Conservation (phyloP, 2,797 vertebrate species). For the Leptodactylus fallax region DNA sequence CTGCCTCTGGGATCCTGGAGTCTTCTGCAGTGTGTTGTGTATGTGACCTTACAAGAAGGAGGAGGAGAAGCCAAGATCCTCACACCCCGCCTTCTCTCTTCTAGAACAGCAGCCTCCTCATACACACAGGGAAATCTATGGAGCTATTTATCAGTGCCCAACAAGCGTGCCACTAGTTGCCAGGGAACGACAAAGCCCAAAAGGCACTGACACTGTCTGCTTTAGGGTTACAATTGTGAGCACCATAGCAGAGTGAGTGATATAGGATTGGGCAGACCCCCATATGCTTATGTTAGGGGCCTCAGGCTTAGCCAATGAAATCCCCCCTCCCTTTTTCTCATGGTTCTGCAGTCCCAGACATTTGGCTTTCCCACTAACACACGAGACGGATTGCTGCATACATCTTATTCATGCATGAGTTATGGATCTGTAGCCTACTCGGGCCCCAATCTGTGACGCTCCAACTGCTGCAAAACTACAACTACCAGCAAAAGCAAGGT, state of each 20-base stretch:
- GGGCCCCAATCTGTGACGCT: not conserved
- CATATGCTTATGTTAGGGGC: no score
- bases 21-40: not conserved
- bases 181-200: not conserved
- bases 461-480: not conserved
- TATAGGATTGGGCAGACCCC: no score
- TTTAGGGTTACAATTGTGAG: no score
- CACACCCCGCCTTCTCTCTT: not conserved
- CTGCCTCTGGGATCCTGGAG: not conserved
- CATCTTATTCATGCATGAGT: not conserved
- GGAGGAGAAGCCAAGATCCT: conserved; percentile 22
- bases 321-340: no score
- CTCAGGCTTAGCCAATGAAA: no score
- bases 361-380: no score
- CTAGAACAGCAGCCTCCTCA: not conserved
- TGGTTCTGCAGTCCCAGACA: no score
- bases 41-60: conserved; percentile 8
- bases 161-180: not conserved
- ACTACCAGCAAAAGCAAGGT: not conserved
- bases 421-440: not conserved
- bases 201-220: not conserved
- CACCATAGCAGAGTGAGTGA: no score
- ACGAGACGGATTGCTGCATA: no score
- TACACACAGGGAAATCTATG: not conserved
- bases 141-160: not conserved